Base-by-base conservation (phyloP, 1,140 invertebrate species). In the Drosophila sproati region DNA sequence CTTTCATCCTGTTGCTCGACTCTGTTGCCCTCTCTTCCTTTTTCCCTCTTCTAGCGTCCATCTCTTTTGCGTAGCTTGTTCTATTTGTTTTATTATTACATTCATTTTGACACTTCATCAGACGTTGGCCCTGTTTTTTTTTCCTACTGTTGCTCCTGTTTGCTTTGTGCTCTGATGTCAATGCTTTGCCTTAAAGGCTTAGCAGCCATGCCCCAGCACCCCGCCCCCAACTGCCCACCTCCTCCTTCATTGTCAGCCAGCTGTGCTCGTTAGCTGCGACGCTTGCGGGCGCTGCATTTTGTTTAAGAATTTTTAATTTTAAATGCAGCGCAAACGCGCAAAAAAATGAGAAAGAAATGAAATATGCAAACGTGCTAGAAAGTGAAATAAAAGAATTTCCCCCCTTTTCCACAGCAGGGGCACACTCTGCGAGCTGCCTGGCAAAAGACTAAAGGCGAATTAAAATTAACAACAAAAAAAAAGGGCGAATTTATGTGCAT, bases 91-190 rank as follows among this genome's bases (percentile, higher is more conserved):
- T 85, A 80, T 89, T 88, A 88, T 88, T 82, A 73, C 83, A 88
- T 88, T 83, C 85, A 88, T 88, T 88, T 88, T 89, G 86, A 89
- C 85, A 88, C 85, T 88, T 88, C 85, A 88, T 88, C 85, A 88
- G 85, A 78, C 85, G 85, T 85, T 88, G 85, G 85, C 86, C 85
- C 74, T 73, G 54, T 77, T 79, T 63, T 59, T 60, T 62, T 77
- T 60, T 51, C 0, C 66, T 68, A 29, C 66, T 61, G 55, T 50
- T 78, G 63, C 72, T 78, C 63, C 73, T 83, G 85, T 87, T 75
- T 73, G 85, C 86, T 85, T 90, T 88, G 80, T 85, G 56, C 68
- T 71, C 45, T 78, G 83, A 78, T 88, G 85, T 88, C 83, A 88
- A 88, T 88, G 83, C 85, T 89, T 88, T 89, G 83, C 83, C 83